Percentiles rank a stretch among this genome's conserved stretches.
Evolutionary conservation across 2,113 vertebrate species (phyloP).

Genomic region (Rhabdornis inornatus): DNA sequence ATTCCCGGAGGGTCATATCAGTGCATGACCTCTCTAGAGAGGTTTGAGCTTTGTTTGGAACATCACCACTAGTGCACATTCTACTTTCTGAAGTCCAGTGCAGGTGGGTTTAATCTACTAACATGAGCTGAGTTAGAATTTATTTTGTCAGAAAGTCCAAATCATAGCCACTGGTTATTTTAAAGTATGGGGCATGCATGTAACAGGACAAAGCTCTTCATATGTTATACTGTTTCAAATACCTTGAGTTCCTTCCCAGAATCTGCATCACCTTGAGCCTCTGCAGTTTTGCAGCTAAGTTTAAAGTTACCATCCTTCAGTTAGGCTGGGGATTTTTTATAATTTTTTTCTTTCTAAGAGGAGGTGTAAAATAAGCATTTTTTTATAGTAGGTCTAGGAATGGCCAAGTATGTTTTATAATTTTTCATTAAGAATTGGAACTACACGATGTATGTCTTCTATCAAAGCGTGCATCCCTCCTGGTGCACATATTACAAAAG

Average conservation of each 20-base stretch:
- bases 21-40: neutral
- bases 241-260: neutral
- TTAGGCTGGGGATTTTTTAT: neutral
- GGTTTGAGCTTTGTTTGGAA: neutral
- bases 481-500: neutral
- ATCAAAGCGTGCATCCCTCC: neutral
- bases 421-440: neutral
- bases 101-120: neutral
- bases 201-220: neutral
- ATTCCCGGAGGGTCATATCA: neutral
- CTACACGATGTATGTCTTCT: neutral
- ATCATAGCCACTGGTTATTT: neutral
- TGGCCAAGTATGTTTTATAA: neutral
- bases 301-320: neutral
- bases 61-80: neutral
- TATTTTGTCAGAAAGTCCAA: neutral
- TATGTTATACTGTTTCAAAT: neutral
- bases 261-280: neutral
- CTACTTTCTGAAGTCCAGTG: neutral
- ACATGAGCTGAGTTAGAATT: neutral
- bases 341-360: neutral
- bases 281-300: neutral
- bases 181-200: neutral
- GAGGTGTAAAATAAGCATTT: fast-evolving
- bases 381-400: neutral